These are phyloP conservation scores for Latrodectus geometricus DNA, from an alignment of 1,140 invertebrate species.

Conservation along the genomic window DNA sequence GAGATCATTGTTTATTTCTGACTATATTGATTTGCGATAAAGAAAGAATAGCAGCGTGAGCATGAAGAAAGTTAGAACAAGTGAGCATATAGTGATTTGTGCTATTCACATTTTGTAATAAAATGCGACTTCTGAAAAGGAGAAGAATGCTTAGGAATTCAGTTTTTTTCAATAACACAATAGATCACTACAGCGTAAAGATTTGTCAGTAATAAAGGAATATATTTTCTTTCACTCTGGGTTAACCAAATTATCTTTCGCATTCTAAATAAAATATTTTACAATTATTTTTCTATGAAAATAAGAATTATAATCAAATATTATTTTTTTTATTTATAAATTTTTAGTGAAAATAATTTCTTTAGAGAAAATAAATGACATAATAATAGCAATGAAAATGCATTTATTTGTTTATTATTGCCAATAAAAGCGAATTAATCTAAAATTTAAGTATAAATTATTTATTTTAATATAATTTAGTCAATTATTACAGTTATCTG, in stretches of 20 bases:
- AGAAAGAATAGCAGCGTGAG: slow-evolving; percentile 2
- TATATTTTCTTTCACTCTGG: neutral
- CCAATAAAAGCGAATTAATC: neutral
- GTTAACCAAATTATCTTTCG: neutral
- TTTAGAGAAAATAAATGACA: neutral
- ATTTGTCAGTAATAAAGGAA: neutral
- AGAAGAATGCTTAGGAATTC: neutral
- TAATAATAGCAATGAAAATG: too few species aligned
- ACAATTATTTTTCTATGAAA: neutral
- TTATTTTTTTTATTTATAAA: neutral
- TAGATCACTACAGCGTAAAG: neutral
- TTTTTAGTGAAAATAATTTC: neutral
- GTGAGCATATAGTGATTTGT: slow-evolving; percentile 22
- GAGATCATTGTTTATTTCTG: slow-evolving; percentile 15
- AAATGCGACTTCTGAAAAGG: neutral
- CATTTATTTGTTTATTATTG: neutral
- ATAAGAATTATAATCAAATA: neutral
- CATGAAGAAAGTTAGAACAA: slow-evolving; percentile 1
- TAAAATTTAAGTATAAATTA: neutral
- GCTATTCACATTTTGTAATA: neutral
- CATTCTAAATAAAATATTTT: neutral
- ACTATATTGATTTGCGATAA: slow-evolving; percentile 14
- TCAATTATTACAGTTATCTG: neutral
- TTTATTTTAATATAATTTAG: neutral
- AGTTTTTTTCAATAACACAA: neutral